Conservation (phyloP, 2,797 vertebrate species). For the Neoniphon sammara region DNA sequence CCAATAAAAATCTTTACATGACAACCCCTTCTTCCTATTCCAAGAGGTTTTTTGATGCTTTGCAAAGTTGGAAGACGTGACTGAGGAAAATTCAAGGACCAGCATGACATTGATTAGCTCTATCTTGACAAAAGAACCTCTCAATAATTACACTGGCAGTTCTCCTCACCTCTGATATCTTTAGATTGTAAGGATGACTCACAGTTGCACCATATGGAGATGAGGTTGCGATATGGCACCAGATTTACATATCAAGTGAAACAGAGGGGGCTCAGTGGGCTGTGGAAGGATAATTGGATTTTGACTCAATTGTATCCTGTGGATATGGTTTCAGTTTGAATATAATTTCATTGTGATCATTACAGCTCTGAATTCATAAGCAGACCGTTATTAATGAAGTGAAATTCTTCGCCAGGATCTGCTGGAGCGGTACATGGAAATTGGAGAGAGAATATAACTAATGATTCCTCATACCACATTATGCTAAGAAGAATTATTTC, state of each 20-base stretch:
- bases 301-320: constrained; percentile 51
- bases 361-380: constrained; percentile 43
- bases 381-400: constrained; percentile 31
- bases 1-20: not conserved
- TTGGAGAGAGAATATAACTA: too few relatives aligned
- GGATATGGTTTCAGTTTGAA: constrained; percentile 55
- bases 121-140: not conserved
- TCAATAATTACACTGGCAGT: not conserved
- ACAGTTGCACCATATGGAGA: constrained; percentile 44
- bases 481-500: not conserved
- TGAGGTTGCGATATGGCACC: constrained; percentile 40
- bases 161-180: constrained; percentile 11
- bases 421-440: constrained; percentile 2
- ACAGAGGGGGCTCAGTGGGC: constrained; percentile 6
- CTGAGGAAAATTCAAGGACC: not conserved
- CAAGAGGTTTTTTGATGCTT: not conserved
- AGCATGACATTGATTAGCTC: not conserved
- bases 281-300: constrained; percentile 53
- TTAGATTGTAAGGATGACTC: constrained; percentile 41
- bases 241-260: constrained; percentile 54
- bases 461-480: not conserved
- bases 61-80: not conserved
- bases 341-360: constrained; percentile 42
- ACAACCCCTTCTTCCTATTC: not conserved
- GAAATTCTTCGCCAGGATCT: constrained; percentile 14